Evolutionary conservation across 2,113 vertebrate species (phyloP), one percentile per base, ranked within the genome.

Genomic region (Acanthochromis polyacanthus): DNA sequence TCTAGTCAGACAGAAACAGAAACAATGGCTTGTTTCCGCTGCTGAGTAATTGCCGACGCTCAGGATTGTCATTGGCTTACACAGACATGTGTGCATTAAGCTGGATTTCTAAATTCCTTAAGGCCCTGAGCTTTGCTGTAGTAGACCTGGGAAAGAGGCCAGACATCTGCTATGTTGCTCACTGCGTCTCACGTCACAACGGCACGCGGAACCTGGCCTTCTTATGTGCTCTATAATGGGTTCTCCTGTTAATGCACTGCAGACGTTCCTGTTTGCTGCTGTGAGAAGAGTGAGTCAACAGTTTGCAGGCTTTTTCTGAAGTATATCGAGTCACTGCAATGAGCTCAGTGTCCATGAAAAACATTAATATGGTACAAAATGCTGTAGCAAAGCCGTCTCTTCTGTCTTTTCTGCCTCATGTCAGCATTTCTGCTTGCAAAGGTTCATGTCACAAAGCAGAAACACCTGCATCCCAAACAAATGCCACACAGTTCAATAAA

Each of bases 11-110:
- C 22, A 70, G 22, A 43, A 71, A 67, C 28, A 70, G 22, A 43
- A 75, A 67, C 51, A 79, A 58, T 3, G 17, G 17, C 1, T 19
- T 50, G n/a, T 81, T 38, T 12, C 8, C 19, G 12, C 4, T 30
- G 8, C 57, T 52, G 10, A 36, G 23, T 43, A 52, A 65, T 60
- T 19, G 58, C 60, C 12, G 22, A 61, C 32, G 63, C 53, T 19
- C 14, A 4, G 25, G 62, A 62, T 63, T 75, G 52, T 48, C 40
- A 25, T 40, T 68, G 67, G 80, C 67, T 80, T 74, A 70, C 19
- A 28, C 40, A 71, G 79, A 86, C 81, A 71, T 70, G 83, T 91
- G 90, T 83, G 77, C 62, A 71, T 78, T 89, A 87, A 91, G 82
- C 70, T 75, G 80, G 83, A 83, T 86, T 22, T 46, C 30, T 69